A percentile compares a stretch with the other conserved stretches of the same genome.
Conservation (phyloP, 2,888 invertebrate species). For the Troglohyphantes excavatus region DNA sequence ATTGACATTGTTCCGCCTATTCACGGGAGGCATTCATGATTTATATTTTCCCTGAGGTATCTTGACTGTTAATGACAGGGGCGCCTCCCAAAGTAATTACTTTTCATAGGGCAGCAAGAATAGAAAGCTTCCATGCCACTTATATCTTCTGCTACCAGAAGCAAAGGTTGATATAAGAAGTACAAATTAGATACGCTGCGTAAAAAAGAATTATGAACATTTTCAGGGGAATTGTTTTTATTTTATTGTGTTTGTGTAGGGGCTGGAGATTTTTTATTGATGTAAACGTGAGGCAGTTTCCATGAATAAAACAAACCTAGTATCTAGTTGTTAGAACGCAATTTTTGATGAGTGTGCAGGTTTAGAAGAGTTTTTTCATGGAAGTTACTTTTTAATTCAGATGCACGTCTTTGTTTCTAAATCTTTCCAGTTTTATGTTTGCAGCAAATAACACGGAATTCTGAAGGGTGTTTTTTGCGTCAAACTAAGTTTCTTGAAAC, state of each 20-base stretch:
- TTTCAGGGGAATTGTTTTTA: slow-evolving; percentile 1
- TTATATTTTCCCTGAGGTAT: slow-evolving; percentile 23
- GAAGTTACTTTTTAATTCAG: not conserved
- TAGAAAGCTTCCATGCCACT: slow-evolving; percentile 18
- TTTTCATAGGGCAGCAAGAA: slow-evolving; percentile 18
- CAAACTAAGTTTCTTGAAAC: too few relatives aligned
- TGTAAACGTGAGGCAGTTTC: not conserved
- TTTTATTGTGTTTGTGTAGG: not conserved
- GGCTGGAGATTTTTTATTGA: not conserved
- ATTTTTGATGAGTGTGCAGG: not conserved
- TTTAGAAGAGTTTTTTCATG: not conserved
- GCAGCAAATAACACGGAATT: too few relatives aligned
- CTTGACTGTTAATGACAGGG: slow-evolving; percentile 26
- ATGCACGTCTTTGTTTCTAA: not conserved
- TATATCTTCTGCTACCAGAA: slow-evolving; percentile 14
- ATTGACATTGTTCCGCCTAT: slow-evolving; percentile 13
- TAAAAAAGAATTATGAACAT: slow-evolving; percentile 6
- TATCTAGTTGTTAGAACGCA: not conserved
- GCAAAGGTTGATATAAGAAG: not conserved
- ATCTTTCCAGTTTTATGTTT: not conserved
- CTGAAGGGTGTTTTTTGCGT: too few relatives aligned
- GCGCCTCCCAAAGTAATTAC: slow-evolving; percentile 11
- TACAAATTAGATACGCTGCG: slow-evolving; percentile 6
- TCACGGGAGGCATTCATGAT: slow-evolving; percentile 7
- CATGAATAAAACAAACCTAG: not conserved